Percentiles rank a stretch among this genome's conserved stretches.
Evolutionary conservation across 1,140 invertebrate genomes (phyloP).

Genomic region (Andrena cerasifolii): DNA sequence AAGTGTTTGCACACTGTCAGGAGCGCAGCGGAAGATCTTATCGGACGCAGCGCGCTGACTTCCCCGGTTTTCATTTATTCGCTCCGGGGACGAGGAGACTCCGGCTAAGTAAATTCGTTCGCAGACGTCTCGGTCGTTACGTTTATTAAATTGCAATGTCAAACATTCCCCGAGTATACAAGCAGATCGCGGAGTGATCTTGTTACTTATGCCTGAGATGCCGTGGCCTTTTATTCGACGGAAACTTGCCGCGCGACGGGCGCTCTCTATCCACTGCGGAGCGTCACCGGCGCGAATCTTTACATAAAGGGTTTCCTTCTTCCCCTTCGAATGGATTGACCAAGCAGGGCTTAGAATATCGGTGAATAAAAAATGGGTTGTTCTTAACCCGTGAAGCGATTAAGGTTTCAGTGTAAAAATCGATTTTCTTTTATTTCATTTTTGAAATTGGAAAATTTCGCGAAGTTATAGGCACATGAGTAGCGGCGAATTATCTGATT

Average conservation of each 20-base stretch:
- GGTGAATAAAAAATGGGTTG: no score
- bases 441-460: no score
- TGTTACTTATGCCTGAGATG: conserved; percentile 11
- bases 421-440: no score
- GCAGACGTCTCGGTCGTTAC: conserved; percentile 42
- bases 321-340: no score
- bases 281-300: not conserved
- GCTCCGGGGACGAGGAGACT: conserved; percentile 43
- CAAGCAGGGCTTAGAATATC: not conserved
- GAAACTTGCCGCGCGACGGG: not conserved
- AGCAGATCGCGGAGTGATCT: conserved; percentile 34
- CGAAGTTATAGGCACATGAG: no score
- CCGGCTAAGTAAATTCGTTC: conserved; percentile 33
- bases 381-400: no score
- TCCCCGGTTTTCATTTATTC: conserved; percentile 7
- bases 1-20: conserved; percentile 55
- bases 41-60: conserved; percentile 24
- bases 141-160: conserved; percentile 56
- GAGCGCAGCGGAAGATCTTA: conserved; percentile 37
- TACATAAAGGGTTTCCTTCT: not conserved
- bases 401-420: no score
- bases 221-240: not conserved
- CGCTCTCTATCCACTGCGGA: not conserved
- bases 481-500: no score
- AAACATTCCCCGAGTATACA: conserved; percentile 17